These are phyloP conservation scores for Drosophila sproati DNA, from an alignment of 1,140 invertebrate genomes.

Conservation along the genomic window DNA sequence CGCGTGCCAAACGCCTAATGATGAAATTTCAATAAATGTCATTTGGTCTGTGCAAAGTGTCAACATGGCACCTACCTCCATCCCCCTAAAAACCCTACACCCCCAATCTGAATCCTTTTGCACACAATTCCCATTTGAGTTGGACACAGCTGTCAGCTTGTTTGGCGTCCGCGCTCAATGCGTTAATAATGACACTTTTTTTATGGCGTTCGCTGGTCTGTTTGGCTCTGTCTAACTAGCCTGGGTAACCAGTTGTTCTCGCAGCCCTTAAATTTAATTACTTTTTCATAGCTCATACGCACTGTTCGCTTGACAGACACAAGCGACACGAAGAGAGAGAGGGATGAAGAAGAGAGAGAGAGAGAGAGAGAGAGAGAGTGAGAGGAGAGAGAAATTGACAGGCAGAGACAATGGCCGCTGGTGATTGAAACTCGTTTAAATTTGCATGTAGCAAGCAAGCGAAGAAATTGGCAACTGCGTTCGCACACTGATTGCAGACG, in stretches of 20 bases:
- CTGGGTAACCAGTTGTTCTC: constrained; percentile 36
- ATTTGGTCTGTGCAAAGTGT: constrained; percentile 75
- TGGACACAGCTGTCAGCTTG: constrained; percentile 66
- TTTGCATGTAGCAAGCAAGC: constrained; percentile 74
- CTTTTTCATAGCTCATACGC: constrained; percentile 84
- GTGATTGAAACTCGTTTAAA: constrained; percentile 83
- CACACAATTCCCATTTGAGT: constrained; percentile 11
- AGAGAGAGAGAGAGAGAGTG: constrained; percentile 7
- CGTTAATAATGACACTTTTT: constrained; percentile 82
- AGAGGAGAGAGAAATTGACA: constrained; percentile 10
- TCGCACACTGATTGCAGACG: constrained; percentile 67
- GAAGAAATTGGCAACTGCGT: constrained; percentile 74
- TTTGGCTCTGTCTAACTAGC: constrained; percentile 63
- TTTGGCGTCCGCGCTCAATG: constrained; percentile 63
- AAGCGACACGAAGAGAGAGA: constrained; percentile 1
- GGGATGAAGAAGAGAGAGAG: not conserved
- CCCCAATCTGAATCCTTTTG: constrained; percentile 9
- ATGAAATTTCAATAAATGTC: constrained; percentile 83
- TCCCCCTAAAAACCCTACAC: not conserved
- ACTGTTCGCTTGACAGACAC: constrained; percentile 51
- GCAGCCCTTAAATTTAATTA: constrained; percentile 83
- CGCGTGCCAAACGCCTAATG: constrained; percentile 50
- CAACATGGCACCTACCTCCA: constrained; percentile 67
- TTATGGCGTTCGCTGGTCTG: constrained; percentile 14
- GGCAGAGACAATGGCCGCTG: constrained; percentile 49